Conservation (phyloP, 2,888 invertebrate species). For the Autographa pulchrina region DNA sequence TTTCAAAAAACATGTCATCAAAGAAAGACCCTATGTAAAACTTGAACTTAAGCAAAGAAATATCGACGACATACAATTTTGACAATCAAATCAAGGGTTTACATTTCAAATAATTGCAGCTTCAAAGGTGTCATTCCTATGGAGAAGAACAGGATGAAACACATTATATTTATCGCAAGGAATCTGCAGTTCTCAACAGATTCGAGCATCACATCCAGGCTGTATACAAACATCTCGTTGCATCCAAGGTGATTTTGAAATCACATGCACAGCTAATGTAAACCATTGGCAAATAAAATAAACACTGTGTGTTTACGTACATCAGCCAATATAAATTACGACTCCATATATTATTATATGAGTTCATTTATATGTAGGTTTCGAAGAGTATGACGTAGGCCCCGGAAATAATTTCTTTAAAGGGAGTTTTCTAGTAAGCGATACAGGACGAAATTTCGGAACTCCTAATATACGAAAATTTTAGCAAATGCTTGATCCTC, state of each 20-base stretch:
- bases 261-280: slow-evolving; percentile 71
- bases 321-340: slow-evolving; percentile 61
- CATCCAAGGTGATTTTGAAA: slow-evolving; percentile 72
- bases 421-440: slow-evolving; percentile 23
- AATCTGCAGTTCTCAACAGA: slow-evolving; percentile 1
- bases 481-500: background rate
- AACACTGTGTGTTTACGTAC: slow-evolving; percentile 65
- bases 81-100: no score
- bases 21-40: no score
- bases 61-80: no score
- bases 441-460: background rate
- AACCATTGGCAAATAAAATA: slow-evolving; percentile 74
- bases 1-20: background rate
- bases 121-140: background rate
- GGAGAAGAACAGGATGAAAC: background rate
- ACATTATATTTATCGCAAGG: background rate
- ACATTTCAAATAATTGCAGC: no score
- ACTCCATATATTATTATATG: slow-evolving; percentile 38
- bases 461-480: background rate
- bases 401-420: slow-evolving; percentile 19
- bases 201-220: slow-evolving; percentile 11
- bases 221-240: slow-evolving; percentile 61
- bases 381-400: slow-evolving; percentile 28
- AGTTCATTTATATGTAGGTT: slow-evolving; percentile 35
- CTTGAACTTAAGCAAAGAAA: no score